Base-by-base conservation (phyloP, 1,140 invertebrate genomes). In the Drosophila prosaltans region DNA sequence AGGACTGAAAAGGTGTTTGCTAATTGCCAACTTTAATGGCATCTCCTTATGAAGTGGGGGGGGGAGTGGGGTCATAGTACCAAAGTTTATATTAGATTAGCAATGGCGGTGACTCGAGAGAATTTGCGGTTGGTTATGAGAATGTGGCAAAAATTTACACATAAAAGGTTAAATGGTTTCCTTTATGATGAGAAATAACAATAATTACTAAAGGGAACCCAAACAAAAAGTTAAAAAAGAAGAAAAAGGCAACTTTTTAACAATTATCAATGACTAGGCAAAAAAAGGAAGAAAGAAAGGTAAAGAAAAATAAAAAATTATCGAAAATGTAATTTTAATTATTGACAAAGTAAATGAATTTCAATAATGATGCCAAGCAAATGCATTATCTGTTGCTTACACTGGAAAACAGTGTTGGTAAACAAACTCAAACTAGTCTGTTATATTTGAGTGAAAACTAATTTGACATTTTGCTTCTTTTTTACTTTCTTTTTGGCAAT, bases 21-120 rank as follows among this genome's bases (percentile, higher is more conserved):
- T 86, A 86, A 86, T 86, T 86, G 82, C 83, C 83, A 72, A 76
- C 83, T 78, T 80, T 83, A 86, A 88, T 85, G 83, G 85, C 45
- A 51, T 51, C 45, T 48, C 16, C 16, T 7, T 8, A 26, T 7
- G 1, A 9, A 10, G 24, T 9, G 45, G 9, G 45, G 2, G 5
- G 45, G 45, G 21, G 24, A 48, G 45, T 61, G 57, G 43, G 55
- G 43, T 43, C 41, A 48, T 40, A 16, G 57, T 8, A 36, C 32
- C 9, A 65, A 65, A 73, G 69, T 71, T 64, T 21, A 63, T 41
- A 51, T 64, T 73, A 59, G 57, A 59, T 59, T 59, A 59, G 32
- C 32, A 51, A 10, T 9, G 45, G 45, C 45, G 45, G 45, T 51
- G 66, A 72, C 58, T 68, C 65, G 71, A 7, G 10, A 24, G 58